A percentile compares a stretch with the other conserved stretches of the same genome.
Conservation (phyloP, 2,888 invertebrate species). For the Thecophora atra region DNA sequence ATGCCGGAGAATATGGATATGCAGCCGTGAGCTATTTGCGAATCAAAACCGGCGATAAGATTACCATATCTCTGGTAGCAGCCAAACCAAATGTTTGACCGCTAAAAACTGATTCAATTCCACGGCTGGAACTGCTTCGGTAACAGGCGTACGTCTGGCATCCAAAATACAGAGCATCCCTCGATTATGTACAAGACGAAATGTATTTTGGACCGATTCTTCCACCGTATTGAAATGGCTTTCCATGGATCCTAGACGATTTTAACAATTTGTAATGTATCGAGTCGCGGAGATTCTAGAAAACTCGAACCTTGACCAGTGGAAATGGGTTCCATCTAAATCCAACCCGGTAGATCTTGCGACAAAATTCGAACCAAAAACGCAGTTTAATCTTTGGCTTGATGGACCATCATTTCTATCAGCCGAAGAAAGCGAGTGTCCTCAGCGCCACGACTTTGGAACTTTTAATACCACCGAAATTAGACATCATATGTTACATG, state of each 20-base stretch:
- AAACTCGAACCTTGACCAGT: conserved; percentile 36
- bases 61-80: no score
- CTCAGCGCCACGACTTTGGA: conserved; percentile 38
- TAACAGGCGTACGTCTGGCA: no score
- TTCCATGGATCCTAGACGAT: conserved; percentile 39
- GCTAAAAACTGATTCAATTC: no score
- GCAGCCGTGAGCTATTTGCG: no score
- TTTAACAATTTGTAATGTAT: conserved; percentile 43
- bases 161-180: no score
- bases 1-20: no score
- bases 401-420: conserved; percentile 35
- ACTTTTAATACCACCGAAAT: conserved; percentile 10
- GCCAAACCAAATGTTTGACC: no score
- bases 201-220: conserved; percentile 38
- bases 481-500: conserved; percentile 19
- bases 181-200: no score
- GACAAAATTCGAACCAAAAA: conserved; percentile 24
- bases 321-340: conserved; percentile 41
- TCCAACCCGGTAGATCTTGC: conserved; percentile 37
- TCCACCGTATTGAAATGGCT: conserved; percentile 40
- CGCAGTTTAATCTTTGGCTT: conserved; percentile 32
- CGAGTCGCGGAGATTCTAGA: conserved; percentile 41
- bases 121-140: no score
- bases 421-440: conserved; percentile 35
- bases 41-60: no score